phyloP scores from a whole-genome alignment of 2,113 vertebrate genomes.

The Genyomyrus donnyi region DNA sequence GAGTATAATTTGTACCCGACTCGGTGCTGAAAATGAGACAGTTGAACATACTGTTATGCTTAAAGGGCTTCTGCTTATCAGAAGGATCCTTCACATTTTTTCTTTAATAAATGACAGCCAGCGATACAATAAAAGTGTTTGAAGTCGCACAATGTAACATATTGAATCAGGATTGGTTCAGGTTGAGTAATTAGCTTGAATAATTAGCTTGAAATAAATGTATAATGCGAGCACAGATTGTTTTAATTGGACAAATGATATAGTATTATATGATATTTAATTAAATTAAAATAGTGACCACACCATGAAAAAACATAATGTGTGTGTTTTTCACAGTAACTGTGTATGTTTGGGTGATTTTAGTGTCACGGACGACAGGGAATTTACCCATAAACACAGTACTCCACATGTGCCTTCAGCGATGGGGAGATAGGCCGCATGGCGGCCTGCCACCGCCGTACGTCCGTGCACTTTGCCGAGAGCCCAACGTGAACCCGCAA shows the following conservation, averaged over 20 bases:
- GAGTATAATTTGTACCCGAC: background rate
- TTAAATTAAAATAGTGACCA: background rate
- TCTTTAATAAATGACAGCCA: background rate
- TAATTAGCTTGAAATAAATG: background rate
- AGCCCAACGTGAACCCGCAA: background rate
- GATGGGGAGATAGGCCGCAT: background rate
- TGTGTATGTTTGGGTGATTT: background rate
- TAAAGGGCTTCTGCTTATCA: background rate
- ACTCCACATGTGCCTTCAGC: background rate
- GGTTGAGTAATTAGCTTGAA: background rate
- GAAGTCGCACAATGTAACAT: background rate
- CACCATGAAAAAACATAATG: background rate
- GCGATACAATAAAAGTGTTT: background rate
- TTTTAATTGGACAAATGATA: background rate
- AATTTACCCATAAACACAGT: background rate
- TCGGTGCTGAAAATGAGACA: background rate
- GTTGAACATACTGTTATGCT: background rate
- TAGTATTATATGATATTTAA: background rate
- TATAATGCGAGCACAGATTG: background rate
- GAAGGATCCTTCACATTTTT: background rate
- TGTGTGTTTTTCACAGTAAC: background rate
- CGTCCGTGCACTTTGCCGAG: background rate
- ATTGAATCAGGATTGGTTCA: background rate
- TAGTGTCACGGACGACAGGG: background rate
- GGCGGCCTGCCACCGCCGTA: too few relatives aligned